These are phyloP conservation scores for Cyclophora albipunctata DNA, from an alignment of 2,888 invertebrate genomes.

Conservation along the genomic window DNA sequence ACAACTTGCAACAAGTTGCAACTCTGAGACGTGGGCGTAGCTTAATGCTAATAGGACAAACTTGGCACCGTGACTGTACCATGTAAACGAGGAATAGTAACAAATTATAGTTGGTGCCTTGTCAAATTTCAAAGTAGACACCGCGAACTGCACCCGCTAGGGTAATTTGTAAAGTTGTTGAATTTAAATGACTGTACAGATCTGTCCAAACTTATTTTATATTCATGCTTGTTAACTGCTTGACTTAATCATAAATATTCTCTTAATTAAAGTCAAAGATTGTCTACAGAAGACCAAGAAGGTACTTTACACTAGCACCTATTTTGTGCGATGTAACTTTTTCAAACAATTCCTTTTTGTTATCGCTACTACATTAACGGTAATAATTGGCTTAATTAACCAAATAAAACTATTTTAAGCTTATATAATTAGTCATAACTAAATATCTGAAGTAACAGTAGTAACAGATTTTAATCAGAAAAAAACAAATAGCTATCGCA, in stretches of 20 bases:
- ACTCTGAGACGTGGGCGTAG: conserved; percentile 28
- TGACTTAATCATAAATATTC: too few relatives aligned
- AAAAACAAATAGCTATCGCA: neutral
- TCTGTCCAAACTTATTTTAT: neutral
- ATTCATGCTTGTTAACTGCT: neutral
- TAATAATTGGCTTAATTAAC: too few relatives aligned
- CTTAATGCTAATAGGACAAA: conserved; percentile 44
- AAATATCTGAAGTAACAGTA: too few relatives aligned
- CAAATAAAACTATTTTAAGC: too few relatives aligned
- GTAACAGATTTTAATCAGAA: too few relatives aligned
- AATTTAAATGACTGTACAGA: neutral
- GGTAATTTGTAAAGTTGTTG: conserved; percentile 10
- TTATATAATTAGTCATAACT: too few relatives aligned
- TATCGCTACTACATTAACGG: too few relatives aligned
- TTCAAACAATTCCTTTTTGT: too few relatives aligned
- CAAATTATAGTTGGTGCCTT: conserved; percentile 21
- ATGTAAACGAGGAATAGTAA: conserved; percentile 20
- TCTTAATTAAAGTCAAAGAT: too few relatives aligned
- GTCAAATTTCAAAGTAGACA: conserved; percentile 14
- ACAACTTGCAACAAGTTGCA: conserved; percentile 50
- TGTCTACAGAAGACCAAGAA: too few relatives aligned
- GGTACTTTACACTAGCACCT: too few relatives aligned
- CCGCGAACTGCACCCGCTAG: conserved; percentile 4
- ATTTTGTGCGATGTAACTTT: too few relatives aligned
- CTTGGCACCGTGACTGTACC: conserved; percentile 28